phyloP scores from a whole-genome alignment of 1,140 invertebrate genomes.

The Probaryconus sp. region DNA sequence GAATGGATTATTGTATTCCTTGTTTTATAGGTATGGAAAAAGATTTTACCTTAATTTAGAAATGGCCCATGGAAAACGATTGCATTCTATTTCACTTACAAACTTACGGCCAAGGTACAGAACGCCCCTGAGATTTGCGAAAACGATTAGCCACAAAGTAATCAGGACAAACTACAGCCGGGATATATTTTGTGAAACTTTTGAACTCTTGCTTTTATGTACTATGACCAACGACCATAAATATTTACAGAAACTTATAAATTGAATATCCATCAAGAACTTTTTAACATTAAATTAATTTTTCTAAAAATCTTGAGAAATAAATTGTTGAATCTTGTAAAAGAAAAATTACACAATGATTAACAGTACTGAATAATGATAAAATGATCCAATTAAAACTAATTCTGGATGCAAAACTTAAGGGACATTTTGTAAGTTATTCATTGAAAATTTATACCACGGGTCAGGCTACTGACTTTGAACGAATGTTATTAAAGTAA shows the following conservation, averaged over 20 bases:
- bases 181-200: background rate
- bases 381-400: slow-evolving; percentile 27
- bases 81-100: no score
- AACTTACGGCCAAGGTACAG: background rate
- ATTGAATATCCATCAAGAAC: no score
- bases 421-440: slow-evolving; percentile 41
- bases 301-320: slow-evolving; percentile 4
- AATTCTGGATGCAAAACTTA: slow-evolving; percentile 17
- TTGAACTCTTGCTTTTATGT: no score
- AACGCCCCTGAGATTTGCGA: slow-evolving; percentile 4
- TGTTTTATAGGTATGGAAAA: no score
- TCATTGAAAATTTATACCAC: slow-evolving; percentile 25
- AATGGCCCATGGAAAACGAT: no score
- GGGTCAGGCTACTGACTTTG: slow-evolving; percentile 17
- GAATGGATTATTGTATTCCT: no score
- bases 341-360: no score
- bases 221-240: background rate
- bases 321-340: no score
- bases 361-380: background rate
- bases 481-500: slow-evolving; percentile 43
- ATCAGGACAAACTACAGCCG: slow-evolving; percentile 4
- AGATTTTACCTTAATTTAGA: no score
- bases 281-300: slow-evolving; percentile 4
- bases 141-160: slow-evolving; percentile 30
- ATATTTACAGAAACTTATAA: background rate